These are phyloP conservation scores for Peribatodes rhomboidaria DNA, from an alignment of 2,888 invertebrate genomes.

Conservation along the genomic window DNA sequence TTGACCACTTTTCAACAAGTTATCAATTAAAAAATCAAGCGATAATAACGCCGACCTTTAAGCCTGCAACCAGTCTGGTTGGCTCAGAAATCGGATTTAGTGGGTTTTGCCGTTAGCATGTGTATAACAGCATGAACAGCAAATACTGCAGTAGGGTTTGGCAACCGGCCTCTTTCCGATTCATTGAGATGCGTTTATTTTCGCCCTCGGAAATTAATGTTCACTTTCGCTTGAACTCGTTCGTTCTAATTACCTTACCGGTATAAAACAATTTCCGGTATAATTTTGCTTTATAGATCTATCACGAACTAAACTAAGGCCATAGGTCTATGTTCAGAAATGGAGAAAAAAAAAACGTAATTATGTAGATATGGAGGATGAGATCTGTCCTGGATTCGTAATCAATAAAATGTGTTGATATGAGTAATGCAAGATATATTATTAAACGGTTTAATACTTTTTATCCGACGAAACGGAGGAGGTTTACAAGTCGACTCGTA, in stretches of 20 bases:
- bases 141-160: conserved; percentile 43
- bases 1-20: conserved; percentile 15
- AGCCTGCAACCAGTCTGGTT: conserved; percentile 34
- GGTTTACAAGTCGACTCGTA: too few relatives aligned
- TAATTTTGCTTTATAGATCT: conserved; percentile 35
- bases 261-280: conserved; percentile 44
- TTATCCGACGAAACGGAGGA: too few relatives aligned
- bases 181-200: conserved; percentile 58
- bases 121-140: conserved; percentile 26
- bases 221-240: conserved; percentile 44
- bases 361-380: too few relatives aligned
- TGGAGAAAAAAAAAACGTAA: too few relatives aligned
- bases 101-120: conserved; percentile 37
- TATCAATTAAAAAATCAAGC: neutral
- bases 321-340: too few relatives aligned
- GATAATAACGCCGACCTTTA: conserved; percentile 29
- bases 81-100: conserved; percentile 33
- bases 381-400: conserved; percentile 28
- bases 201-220: conserved; percentile 49
- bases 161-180: conserved; percentile 53
- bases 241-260: conserved; percentile 43
- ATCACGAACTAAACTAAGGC: too few relatives aligned
- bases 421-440: conserved; percentile 13
- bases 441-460: too few relatives aligned
- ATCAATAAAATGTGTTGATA: conserved; percentile 34